Evolutionary conservation across 2,888 invertebrate genomes (phyloP).

Genomic region (Drosophila lutescens): DNA sequence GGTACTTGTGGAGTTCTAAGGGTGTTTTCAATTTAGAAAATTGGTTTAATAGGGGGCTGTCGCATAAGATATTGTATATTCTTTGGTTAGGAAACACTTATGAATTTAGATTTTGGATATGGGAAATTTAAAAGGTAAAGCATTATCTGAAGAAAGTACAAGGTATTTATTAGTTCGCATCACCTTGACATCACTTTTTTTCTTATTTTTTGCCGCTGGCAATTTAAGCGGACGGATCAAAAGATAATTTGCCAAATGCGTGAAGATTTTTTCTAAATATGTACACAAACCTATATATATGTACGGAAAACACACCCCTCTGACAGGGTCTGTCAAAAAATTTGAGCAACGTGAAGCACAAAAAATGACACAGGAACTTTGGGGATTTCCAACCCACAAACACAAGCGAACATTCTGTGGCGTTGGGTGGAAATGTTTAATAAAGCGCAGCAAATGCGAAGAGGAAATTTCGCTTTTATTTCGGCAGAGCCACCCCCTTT

Average conservation of each 20-base stretch:
- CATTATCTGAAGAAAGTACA: background rate
- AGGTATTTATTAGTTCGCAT: conserved; percentile 1
- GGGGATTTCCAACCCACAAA: conserved; percentile 69
- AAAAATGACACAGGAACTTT: conserved; percentile 81
- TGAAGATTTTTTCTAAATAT: conserved; percentile 79
- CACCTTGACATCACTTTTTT: background rate
- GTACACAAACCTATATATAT: conserved; percentile 1
- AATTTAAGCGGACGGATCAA: conserved; percentile 81
- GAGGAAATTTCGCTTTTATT: conserved; percentile 78
- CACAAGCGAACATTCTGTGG: conserved; percentile 13
- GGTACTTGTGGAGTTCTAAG: background rate
- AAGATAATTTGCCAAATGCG: conserved; percentile 83
- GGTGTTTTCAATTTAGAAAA: background rate
- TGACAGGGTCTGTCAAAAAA: conserved; percentile 74
- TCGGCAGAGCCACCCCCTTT: conserved; percentile 26
- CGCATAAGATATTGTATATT: too few species aligned
- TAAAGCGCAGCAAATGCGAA: conserved; percentile 81
- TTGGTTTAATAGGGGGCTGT: background rate
- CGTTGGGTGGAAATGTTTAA: conserved; percentile 70
- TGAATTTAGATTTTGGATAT: too few species aligned
- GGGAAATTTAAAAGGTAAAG: too few species aligned
- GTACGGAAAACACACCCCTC: conserved; percentile 38
- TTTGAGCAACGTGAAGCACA: conserved; percentile 58
- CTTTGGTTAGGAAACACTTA: too few species aligned
- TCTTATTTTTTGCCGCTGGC: conserved; percentile 45